Percentiles rank a stretch among this genome's conserved stretches.
These are phyloP conservation scores for Rhagoletis pomonella DNA, from an alignment of 1,140 invertebrate species.

Conservation along the genomic window DNA sequence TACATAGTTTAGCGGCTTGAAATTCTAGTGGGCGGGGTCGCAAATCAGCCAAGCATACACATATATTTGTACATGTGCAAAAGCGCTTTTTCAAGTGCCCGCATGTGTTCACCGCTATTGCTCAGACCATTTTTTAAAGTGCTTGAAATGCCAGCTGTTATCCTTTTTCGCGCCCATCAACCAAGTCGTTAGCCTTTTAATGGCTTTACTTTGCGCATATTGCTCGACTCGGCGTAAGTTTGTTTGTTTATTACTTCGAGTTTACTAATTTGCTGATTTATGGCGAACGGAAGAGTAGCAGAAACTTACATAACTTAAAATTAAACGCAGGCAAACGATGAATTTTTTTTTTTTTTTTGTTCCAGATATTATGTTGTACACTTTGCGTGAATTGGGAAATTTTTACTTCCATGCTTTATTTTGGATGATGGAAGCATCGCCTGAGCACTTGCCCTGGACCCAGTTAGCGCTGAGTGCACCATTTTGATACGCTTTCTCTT, in stretches of 20 bases:
- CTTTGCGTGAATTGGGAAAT: too few relatives aligned
- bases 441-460: too few relatives aligned
- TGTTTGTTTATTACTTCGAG: background rate
- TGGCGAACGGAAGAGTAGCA: conserved; percentile 70
- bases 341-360: conserved; percentile 55
- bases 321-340: background rate
- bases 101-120: background rate
- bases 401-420: too few relatives aligned
- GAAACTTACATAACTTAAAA: conserved; percentile 59
- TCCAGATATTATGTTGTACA: too few relatives aligned
- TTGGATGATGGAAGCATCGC: too few relatives aligned
- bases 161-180: background rate
- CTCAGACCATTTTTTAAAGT: conserved; percentile 26
- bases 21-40: background rate
- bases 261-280: conserved; percentile 66
- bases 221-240: background rate
- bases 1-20: background rate
- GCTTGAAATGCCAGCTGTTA: conserved; percentile 7
- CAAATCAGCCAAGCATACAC: background rate
- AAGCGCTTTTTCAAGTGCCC: background rate
- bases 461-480: too few relatives aligned
- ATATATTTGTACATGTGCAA: background rate
- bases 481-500: too few relatives aligned
- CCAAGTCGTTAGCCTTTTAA: conserved; percentile 40
- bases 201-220: conserved; percentile 20